Conservation (phyloP, 2,888 invertebrate species). For the Drosophila nigritarsus region DNA sequence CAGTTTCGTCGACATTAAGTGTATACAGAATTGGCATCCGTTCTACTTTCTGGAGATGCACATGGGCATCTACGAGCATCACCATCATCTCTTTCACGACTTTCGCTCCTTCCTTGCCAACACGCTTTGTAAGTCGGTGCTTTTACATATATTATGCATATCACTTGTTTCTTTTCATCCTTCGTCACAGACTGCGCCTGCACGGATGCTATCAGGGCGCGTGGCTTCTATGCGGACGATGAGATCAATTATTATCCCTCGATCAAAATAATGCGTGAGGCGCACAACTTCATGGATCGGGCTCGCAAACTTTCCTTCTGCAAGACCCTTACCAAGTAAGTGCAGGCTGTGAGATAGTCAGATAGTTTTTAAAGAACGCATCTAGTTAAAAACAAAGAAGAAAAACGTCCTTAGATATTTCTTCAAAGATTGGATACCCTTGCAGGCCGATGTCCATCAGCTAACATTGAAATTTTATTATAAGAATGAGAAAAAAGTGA, state of each 20-base stretch:
- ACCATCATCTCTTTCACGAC: conserved; percentile 84
- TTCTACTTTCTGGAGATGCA: conserved; percentile 91
- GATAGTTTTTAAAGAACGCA: background rate
- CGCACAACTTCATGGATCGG: conserved; percentile 95
- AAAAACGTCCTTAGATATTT: background rate
- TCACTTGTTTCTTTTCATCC: background rate
- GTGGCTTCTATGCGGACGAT: conserved; percentile 93
- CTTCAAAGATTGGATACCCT: background rate
- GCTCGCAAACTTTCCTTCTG: conserved; percentile 93
- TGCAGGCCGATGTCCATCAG: background rate
- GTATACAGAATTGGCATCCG: conserved; percentile 86
- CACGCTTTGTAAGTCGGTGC: conserved; percentile 85
- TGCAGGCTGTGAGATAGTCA: background rate
- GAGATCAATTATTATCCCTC: conserved; percentile 85
- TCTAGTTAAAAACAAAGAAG: background rate
- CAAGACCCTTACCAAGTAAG: conserved; percentile 90
- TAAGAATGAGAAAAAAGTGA: background rate
- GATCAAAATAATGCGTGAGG: conserved; percentile 88
- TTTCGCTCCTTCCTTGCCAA: conserved; percentile 87
- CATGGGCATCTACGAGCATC: conserved; percentile 83
- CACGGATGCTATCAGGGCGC: conserved; percentile 89
- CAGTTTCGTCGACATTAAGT: conserved; percentile 87
- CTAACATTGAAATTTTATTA: background rate
- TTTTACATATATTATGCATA: background rate
- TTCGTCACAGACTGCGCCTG: conserved; percentile 87